Percentiles rank a stretch among this genome's conserved stretches.
These are phyloP conservation scores for Heliconius sara DNA, from an alignment of 2,888 invertebrate species.

Conservation along the genomic window DNA sequence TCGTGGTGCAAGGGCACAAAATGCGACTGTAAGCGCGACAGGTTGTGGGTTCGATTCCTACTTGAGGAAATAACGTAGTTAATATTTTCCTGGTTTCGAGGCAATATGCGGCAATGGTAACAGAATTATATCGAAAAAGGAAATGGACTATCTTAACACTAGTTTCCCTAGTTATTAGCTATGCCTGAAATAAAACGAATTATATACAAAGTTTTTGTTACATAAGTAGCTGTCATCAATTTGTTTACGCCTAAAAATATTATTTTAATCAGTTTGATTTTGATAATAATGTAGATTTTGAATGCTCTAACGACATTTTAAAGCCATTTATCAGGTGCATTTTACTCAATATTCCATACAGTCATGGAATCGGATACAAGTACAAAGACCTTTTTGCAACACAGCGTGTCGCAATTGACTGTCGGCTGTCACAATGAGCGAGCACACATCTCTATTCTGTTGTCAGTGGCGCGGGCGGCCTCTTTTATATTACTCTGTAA, in stretches of 20 bases:
- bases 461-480: slow-evolving; percentile 62
- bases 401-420: slow-evolving; percentile 54
- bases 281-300: background rate
- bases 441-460: slow-evolving; percentile 60
- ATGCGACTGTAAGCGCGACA: no score
- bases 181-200: no score
- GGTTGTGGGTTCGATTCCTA: no score
- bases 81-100: no score
- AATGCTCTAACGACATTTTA: background rate
- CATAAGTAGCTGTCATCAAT: no score
- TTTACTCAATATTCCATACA: slow-evolving; percentile 37
- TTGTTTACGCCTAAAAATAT: background rate
- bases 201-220: no score
- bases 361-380: slow-evolving; percentile 40
- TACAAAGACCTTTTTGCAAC: slow-evolving; percentile 54
- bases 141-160: no score
- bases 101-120: no score
- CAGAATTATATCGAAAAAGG: no score
- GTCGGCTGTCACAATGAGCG: slow-evolving; percentile 71
- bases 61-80: no score
- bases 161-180: no score
- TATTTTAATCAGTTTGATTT: background rate
- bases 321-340: background rate
- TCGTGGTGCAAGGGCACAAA: no score
- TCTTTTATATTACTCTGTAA: slow-evolving; percentile 40